Evolutionary conservation across 2,888 invertebrate genomes (phyloP), one percentile per base, ranked within the genome.

Genomic region (Melolontha melolontha): DNA sequence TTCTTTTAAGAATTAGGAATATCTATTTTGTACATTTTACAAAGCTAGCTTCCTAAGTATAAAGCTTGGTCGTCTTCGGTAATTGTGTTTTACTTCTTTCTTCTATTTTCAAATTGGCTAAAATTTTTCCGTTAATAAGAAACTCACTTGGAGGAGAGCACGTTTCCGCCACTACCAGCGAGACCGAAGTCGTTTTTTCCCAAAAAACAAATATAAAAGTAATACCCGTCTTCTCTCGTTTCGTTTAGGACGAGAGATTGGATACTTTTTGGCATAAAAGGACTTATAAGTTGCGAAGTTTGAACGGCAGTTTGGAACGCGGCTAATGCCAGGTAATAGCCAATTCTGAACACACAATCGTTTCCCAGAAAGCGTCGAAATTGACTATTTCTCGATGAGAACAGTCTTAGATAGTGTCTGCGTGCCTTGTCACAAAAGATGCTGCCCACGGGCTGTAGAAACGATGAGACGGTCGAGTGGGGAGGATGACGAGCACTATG

Each of bases 291-390:
- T 64, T 64, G 52, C 52, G 51, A 41, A 64, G 51, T 51, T 51
- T 64, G 51, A 17, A 27, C 52, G 52, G 42, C 41, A 14, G 44
- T 52, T 51, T 39, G 10, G 29, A 41, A 12, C 51, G 64, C 27
- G 67, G 59, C 66, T 66, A 64, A 64, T 64, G 64, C 64, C 52
- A 64, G 64, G 67, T 69, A 72, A 70, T 70, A 63, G 70, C 59
- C 70, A 70, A 72, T 72, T 72, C 66, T 64, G 55, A 69, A 70
- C 70, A 72, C 68, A 70, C 72, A 72, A 70, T 72, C 69, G 72
- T 59, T 59, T 69, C 68, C 65, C 66, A 66, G 66, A 66, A 67
- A 69, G 69, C 63, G 66, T 62, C 63, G 69, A 67, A 72, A 72
- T 70, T 69, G 70, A 70, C 69, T 72, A 68, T 68, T 70, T 70